Evolutionary conservation across 2,797 vertebrate species (phyloP).

Genomic region (Sebastes minor): DNA sequence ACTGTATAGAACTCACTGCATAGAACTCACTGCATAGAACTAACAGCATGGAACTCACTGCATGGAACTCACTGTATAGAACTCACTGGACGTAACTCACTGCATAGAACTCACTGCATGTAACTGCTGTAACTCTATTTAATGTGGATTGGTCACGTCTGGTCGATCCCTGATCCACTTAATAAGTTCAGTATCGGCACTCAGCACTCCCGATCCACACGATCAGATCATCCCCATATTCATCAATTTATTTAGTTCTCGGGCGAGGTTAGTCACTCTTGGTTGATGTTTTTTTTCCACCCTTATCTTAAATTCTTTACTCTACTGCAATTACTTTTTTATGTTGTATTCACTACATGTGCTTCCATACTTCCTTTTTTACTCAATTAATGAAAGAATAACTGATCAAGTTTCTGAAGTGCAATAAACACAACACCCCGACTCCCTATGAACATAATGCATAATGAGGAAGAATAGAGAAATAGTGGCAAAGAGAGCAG

Average conservation of each 20-base stretch:
- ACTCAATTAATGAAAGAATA: background rate
- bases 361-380: background rate
- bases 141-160: background rate
- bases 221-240: background rate
- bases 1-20: background rate
- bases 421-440: background rate
- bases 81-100: too few species aligned
- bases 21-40: background rate
- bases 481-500: slow-evolving; percentile 2
- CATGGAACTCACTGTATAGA: background rate
- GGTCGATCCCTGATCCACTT: background rate
- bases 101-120: accelerated
- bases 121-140: too few species aligned
- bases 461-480: background rate
- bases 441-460: background rate
- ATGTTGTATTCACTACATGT: background rate
- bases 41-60: background rate
- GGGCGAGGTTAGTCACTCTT: background rate
- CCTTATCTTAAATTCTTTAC: background rate
- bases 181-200: background rate
- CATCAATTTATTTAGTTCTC: background rate
- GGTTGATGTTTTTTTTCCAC: background rate
- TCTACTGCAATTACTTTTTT: background rate
- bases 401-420: background rate
- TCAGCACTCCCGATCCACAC: background rate